Conservation (phyloP, 2,113 vertebrate genomes). For the Ursus arctos region DNA sequence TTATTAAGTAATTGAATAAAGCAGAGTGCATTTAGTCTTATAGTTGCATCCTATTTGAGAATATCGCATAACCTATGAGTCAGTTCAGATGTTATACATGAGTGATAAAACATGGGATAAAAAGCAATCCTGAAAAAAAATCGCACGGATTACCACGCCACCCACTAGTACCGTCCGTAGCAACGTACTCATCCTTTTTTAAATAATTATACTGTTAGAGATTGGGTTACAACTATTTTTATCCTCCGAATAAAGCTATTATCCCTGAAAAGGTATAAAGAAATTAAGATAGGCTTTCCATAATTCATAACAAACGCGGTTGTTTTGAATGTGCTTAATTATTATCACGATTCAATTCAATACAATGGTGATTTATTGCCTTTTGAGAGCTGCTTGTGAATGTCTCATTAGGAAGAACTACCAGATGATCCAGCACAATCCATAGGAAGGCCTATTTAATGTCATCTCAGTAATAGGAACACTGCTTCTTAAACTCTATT, state of each 20-base stretch:
- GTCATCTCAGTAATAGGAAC: conserved; percentile 48
- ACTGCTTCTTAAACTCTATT: conserved; percentile 57
- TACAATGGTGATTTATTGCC: conserved; percentile 69
- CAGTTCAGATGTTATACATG: conserved; percentile 71
- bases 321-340: conserved; percentile 75
- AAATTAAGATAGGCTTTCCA: conserved; percentile 74
- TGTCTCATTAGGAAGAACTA: conserved; percentile 71
- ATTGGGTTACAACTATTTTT: conserved; percentile 64
- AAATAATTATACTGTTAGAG: conserved; percentile 48
- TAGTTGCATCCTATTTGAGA: conserved; percentile 72
- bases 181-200: conserved; percentile 67
- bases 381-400: conserved; percentile 51
- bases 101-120: conserved; percentile 73
- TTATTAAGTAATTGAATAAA: conserved; percentile 79
- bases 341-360: conserved; percentile 70
- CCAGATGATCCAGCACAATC: neutral
- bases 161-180: conserved; percentile 58
- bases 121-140: conserved; percentile 71
- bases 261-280: conserved; percentile 56
- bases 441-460: conserved; percentile 57
- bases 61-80: conserved; percentile 77
- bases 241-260: conserved; percentile 57
- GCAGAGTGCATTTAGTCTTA: conserved; percentile 61
- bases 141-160: conserved; percentile 37
- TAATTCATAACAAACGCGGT: conserved; percentile 57